Base-by-base conservation (phyloP, 2,797 vertebrate genomes). In the Takifugu ocellatus region DNA sequence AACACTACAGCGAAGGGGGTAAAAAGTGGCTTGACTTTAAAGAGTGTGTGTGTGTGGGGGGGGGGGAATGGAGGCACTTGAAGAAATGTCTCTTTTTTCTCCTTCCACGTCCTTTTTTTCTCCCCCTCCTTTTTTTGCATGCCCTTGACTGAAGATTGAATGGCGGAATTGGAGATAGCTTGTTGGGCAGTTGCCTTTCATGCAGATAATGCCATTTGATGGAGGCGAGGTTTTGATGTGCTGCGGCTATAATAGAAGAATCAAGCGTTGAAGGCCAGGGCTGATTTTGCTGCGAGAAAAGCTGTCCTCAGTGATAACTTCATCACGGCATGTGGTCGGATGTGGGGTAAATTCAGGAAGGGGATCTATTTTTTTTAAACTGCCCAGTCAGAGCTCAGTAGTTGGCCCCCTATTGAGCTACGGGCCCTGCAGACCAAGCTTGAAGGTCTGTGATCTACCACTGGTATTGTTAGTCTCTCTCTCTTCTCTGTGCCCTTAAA, bases 281-380 rank as follows among this genome's bases (percentile, higher is more conserved):
- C 93, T 93, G 92, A 92, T 93, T 94, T 93, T 90, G 92, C 91
- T 81, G 53, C 93, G 92, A 95, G 94, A 92, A 93, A 96, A 95
- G 94, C 94, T 96, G 95, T 95, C 94, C 92, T 95, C 92, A 89
- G 92, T 97, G 94, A 98, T 98, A 98, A 97, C 95, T 96, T 95
- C 94, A 96, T 96, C 95, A 87, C 96, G 89, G 94, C 96, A 96
- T 96, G 96, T 92, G 94, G 95, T 94, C 93, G 90, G 91, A 92
- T 89, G 88, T 86, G 81, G 86, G 90, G 88, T 91, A 94, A 94
- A 96, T 94, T 93, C 92, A 92, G 93, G 93, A 93, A 92, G 90
- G 91, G 93, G 93, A 93, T 96, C 94, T 77, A 62, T 15, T 16
- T 95, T 94, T 75, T 61, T 16, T 29, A 93, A 92, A 94, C 0